phyloP scores from a whole-genome alignment of 2,113 vertebrate genomes.

The Galeopterus variegatus region DNA sequence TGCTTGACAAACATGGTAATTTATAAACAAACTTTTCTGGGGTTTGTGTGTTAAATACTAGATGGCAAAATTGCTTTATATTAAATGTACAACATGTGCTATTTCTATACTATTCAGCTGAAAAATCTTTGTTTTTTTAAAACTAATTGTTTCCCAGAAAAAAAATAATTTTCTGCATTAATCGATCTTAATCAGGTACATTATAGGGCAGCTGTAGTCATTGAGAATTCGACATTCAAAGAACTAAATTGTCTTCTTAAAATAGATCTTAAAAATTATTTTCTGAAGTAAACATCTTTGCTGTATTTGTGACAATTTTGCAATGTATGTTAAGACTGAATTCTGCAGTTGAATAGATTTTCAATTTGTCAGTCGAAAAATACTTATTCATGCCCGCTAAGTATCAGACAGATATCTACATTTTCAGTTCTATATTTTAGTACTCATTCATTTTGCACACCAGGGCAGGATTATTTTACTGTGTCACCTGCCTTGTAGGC shows the following conservation, averaged over 20 bases:
- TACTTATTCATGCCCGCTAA: neutral
- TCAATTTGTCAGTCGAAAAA: neutral
- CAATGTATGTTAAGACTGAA: neutral
- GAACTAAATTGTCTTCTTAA: neutral
- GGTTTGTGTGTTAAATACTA: neutral
- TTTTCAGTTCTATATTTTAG: neutral
- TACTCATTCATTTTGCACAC: neutral
- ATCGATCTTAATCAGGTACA: neutral
- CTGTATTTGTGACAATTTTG: neutral
- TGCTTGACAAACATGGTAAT: neutral
- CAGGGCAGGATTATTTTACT: neutral
- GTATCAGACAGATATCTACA: neutral
- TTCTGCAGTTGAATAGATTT: constrained; percentile 14
- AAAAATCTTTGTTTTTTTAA: constrained; percentile 4
- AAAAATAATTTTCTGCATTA: neutral
- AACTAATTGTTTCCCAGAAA: neutral
- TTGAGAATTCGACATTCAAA: neutral
- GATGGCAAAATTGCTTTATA: neutral
- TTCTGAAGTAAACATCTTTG: constrained; percentile 28
- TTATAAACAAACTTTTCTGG: neutral
- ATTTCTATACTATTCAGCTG: neutral
- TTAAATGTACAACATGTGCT: neutral
- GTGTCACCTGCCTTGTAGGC: neutral
- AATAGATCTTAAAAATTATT: neutral
- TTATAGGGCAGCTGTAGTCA: neutral